Base-by-base conservation (phyloP, 2,888 invertebrate genomes). In the Eupithecia centaureata region DNA sequence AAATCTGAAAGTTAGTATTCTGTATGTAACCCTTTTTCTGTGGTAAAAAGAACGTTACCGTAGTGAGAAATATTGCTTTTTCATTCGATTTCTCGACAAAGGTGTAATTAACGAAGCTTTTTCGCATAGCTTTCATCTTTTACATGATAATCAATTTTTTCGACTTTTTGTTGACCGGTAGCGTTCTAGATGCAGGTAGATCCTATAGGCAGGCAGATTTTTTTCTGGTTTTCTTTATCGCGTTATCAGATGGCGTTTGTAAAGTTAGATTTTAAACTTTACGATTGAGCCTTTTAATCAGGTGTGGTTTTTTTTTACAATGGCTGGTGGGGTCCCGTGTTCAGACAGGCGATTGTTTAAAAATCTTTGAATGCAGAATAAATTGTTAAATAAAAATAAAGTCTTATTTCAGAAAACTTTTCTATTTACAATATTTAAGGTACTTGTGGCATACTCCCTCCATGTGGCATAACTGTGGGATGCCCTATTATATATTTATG, bases 11-110 rank as follows among this genome's bases (percentile, higher is more conserved):
- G 18, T n/a, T 32, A 18, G 32, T 18, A 32, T 18, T 63, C 63
- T 67, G 63, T 52, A 42, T 7, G 8, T 33, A 15, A 52, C 32
- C 59, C 27, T 12, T 13, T 5, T 63, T n/a, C 52, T 59, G 59
- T 52, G 28, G 30, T n/a, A 30, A 15, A 66, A 62, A 59, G 60
- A 33, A 35, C 47, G 47, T 35, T 22, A 28, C 35, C 32, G 62
- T 32, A 33, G 54, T 54, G 68, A 62, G 65, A 65, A 68, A 68
- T 68, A 67, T 68, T 65, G 64, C 62, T 62, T 68, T 65, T 65
- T 65, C 59, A 65, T 67, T 67, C 54, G 61, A 68, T 64, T 59
- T 65, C 59, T 68, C 52, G 25, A 54, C 67, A 62, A 63, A 42
- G 59, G 13, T 32, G 61, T 66, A 66, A 62, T 66, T 61, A 56